Conservation (phyloP, 2,888 invertebrate species). For the Elysia crispata region DNA sequence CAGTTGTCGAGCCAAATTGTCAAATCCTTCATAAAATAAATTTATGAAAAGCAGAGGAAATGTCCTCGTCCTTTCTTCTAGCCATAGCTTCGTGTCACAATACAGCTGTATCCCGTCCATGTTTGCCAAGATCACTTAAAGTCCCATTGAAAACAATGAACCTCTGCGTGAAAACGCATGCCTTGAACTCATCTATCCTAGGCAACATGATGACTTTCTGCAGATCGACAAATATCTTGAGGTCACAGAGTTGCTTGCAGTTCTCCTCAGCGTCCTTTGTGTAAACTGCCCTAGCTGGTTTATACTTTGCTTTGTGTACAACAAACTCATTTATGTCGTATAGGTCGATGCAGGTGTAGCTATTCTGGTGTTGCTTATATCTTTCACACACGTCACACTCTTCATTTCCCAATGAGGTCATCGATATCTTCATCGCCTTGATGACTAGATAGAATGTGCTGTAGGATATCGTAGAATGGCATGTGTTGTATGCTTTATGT, state of each 20-base stretch:
- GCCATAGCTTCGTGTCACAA: constrained; percentile 17
- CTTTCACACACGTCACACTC: constrained; percentile 20
- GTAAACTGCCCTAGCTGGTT: too few relatives aligned
- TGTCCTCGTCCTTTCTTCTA: constrained; percentile 15
- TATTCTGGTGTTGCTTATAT: neutral
- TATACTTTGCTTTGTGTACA: neutral
- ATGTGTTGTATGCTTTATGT: neutral
- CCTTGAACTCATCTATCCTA: constrained; percentile 3
- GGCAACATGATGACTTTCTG: constrained; percentile 18
- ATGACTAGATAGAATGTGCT: neutral
- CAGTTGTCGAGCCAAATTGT: constrained; percentile 28
- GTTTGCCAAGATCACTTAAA: constrained; percentile 13
- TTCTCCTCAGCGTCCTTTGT: neutral
- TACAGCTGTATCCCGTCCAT: neutral
- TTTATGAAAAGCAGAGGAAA: constrained; percentile 16
- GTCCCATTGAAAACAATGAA: constrained; percentile 16
- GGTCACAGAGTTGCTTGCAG: neutral
- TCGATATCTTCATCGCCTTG: constrained; percentile 26
- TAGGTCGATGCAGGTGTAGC: neutral
- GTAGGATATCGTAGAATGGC: neutral
- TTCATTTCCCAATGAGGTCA: constrained; percentile 14
- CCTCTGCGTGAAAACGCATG: neutral
- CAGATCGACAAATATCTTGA: constrained; percentile 3
- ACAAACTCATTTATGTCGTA: neutral
- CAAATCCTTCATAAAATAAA: neutral